These are phyloP conservation scores for Leuciscus idus DNA, from an alignment of 2,113 vertebrate species.

Conservation along the genomic window DNA sequence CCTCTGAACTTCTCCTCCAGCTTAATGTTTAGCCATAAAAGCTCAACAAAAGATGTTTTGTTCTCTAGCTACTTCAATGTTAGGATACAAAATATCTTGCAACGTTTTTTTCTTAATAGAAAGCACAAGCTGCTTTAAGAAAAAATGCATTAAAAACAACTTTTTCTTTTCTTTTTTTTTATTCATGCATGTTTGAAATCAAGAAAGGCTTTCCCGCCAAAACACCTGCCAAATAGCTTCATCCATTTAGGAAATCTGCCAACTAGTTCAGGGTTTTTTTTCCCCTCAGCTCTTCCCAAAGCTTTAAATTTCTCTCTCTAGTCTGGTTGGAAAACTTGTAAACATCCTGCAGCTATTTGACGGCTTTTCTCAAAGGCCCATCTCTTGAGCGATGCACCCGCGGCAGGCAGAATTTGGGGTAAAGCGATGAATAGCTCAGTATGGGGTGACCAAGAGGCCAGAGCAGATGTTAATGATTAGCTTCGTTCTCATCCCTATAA, in stretches of 20 bases:
- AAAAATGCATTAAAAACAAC: not conserved
- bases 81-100: not conserved
- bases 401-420: conserved; percentile 70
- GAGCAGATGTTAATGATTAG: conserved; percentile 87
- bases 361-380: conserved; percentile 70
- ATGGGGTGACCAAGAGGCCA: conserved; percentile 78
- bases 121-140: not conserved
- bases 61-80: not conserved
- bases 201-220: conserved; percentile 17
- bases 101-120: not conserved
- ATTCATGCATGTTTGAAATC: not conserved
- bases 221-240: conserved; percentile 28
- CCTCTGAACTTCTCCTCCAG: conserved; percentile 34
- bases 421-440: conserved; percentile 78
- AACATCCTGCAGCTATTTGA: conserved; percentile 45
- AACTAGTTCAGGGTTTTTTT: not conserved
- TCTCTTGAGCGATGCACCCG: conserved; percentile 75
- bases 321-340: conserved; percentile 44
- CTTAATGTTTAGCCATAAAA: conserved; percentile 32
- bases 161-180: not conserved
- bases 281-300: not conserved
- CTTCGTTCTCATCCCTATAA: conserved; percentile 76
- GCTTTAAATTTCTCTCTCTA: not conserved
- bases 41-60: conserved; percentile 22
- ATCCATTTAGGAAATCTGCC: conserved; percentile 11